These are phyloP conservation scores for Drosophila varians DNA, from an alignment of 1,140 invertebrate species.

Conservation along the genomic window DNA sequence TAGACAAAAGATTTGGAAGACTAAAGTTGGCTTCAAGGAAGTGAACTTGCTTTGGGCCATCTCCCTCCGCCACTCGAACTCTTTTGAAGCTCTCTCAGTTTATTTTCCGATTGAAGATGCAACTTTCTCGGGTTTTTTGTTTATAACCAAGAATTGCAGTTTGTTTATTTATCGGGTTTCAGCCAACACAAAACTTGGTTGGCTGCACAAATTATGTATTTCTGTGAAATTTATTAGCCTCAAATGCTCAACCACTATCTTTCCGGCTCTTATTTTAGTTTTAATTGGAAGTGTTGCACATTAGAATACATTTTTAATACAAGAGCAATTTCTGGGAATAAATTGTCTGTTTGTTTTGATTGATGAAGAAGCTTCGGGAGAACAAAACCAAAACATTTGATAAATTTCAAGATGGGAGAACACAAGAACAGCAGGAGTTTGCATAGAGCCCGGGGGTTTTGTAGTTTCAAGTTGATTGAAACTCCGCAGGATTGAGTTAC, in stretches of 20 bases:
- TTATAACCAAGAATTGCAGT: constrained; percentile 8
- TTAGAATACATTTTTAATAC: constrained; percentile 27
- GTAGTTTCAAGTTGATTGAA: constrained; percentile 28
- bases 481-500: constrained; percentile 1
- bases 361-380: constrained; percentile 32
- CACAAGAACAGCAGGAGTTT: constrained; percentile 9
- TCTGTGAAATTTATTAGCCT: constrained; percentile 42
- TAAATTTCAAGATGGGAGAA: no score
- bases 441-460: constrained; percentile 30
- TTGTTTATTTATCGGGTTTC: constrained; percentile 20
- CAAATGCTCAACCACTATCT: constrained; percentile 6
- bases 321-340: constrained; percentile 38
- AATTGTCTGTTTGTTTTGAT: constrained; percentile 39
- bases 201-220: constrained; percentile 14
- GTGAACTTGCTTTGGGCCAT: constrained; percentile 34
- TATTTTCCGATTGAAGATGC: constrained; percentile 48
- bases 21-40: constrained; percentile 35
- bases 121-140: constrained; percentile 42
- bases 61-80: background rate
- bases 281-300: constrained; percentile 51
- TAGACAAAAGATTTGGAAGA: constrained; percentile 60
- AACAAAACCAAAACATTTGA: constrained; percentile 9
- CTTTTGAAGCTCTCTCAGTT: constrained; percentile 36
- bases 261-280: constrained; percentile 8
- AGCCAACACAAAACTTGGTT: constrained; percentile 8